A percentile compares a stretch with the other conserved stretches of the same genome.
These are phyloP conservation scores for Spodoptera littoralis DNA, from an alignment of 2,888 invertebrate species.

Conservation along the genomic window DNA sequence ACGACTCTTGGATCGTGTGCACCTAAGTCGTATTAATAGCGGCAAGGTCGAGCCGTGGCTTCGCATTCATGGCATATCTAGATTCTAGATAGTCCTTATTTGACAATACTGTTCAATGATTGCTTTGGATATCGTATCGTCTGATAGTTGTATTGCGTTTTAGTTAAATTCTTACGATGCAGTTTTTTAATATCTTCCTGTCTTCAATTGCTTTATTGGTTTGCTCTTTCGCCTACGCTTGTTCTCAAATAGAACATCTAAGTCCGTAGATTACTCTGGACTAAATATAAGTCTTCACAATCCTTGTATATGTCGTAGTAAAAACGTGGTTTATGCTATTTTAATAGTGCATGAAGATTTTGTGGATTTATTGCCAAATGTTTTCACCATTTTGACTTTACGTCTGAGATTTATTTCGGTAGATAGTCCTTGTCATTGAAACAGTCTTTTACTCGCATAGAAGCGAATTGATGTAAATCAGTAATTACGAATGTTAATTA, in stretches of 20 bases:
- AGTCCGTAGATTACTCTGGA: neutral
- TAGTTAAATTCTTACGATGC: neutral
- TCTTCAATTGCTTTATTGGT: conserved; percentile 10
- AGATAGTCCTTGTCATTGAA: neutral
- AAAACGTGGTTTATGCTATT: conserved; percentile 8
- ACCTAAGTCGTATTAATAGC: conserved; percentile 77
- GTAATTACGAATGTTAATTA: conserved; percentile 12
- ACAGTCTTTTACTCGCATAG: too few relatives aligned
- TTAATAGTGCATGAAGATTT: conserved; percentile 16
- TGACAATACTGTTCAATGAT: conserved; percentile 42
- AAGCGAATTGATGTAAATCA: too few relatives aligned
- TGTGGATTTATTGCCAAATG: neutral
- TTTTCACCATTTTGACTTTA: neutral
- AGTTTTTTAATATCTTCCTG: conserved; percentile 14
- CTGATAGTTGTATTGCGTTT: conserved; percentile 12
- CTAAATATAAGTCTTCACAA: neutral
- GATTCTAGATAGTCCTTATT: conserved; percentile 57
- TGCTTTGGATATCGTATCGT: conserved; percentile 28
- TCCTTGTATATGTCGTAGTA: neutral
- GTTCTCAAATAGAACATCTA: conserved; percentile 22
- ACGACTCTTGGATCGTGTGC: conserved; percentile 61
- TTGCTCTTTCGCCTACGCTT: conserved; percentile 20
- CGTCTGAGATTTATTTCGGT: neutral
- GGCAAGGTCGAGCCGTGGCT: conserved; percentile 73
- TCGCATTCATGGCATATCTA: conserved; percentile 50